Conservation (phyloP, 2,113 vertebrate species). For the Ceuthmochares aereus region DNA sequence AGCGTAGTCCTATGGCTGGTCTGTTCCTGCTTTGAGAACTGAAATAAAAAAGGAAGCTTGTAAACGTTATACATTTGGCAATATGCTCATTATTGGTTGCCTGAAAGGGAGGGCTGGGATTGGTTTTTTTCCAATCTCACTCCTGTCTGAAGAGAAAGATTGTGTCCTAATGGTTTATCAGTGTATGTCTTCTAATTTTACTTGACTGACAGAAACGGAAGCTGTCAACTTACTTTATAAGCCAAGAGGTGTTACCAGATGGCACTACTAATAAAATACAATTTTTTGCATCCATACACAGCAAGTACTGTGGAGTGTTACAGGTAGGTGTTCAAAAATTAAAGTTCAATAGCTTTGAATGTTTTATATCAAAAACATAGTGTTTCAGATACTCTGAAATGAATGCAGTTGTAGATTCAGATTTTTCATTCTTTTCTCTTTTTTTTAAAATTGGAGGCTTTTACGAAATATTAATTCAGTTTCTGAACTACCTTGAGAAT, state of each 20-base stretch:
- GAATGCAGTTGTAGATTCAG: background rate
- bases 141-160: background rate
- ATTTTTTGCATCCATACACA: background rate
- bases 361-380: background rate
- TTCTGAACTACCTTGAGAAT: background rate
- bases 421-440: background rate
- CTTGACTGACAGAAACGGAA: background rate
- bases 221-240: background rate
- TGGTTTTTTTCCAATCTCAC: background rate
- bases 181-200: background rate
- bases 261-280: background rate
- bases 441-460: background rate
- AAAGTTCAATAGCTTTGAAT: background rate
- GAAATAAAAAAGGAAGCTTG: slow-evolving; percentile 15
- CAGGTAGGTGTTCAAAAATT: background rate
- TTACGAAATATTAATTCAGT: background rate
- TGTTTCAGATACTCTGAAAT: background rate
- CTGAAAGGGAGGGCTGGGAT: background rate
- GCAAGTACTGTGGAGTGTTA: background rate
- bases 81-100: background rate
- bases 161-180: background rate
- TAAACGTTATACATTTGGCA: slow-evolving; percentile 15
- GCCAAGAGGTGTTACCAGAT: background rate
- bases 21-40: background rate
- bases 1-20: background rate